phyloP scores from a whole-genome alignment of 1,140 invertebrate genomes.

The Rhagoletis zephyria region DNA sequence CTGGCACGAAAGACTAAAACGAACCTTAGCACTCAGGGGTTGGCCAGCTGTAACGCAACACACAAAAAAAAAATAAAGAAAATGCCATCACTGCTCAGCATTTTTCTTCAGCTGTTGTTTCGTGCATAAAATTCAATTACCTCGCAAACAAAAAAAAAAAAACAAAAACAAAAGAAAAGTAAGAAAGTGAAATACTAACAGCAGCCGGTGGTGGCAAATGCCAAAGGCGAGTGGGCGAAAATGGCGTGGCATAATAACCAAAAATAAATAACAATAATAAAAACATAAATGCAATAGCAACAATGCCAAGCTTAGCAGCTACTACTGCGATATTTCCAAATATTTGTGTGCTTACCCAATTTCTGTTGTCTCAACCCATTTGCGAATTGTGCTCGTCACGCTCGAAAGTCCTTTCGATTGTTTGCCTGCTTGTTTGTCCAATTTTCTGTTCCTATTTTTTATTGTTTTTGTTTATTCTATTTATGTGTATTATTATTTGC shows the following conservation, averaged over 20 bases:
- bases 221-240: neutral
- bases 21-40: neutral
- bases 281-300: slow-evolving; percentile 38
- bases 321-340: neutral
- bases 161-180: neutral
- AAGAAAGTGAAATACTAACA: neutral
- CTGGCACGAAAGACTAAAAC: neutral
- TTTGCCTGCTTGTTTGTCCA: slow-evolving; percentile 2
- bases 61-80: neutral
- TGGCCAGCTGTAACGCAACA: neutral
- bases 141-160: slow-evolving; percentile 26
- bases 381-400: slow-evolving; percentile 31
- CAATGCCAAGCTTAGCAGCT: neutral
- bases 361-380: neutral
- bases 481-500: neutral
- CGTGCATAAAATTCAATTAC: slow-evolving; percentile 51
- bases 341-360: neutral
- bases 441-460: slow-evolving; percentile 22
- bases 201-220: neutral
- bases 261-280: slow-evolving; percentile 46
- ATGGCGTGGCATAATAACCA: slow-evolving; percentile 10
- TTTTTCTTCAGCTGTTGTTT: slow-evolving; percentile 8
- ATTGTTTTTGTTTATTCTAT: slow-evolving; percentile 22
- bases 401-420: slow-evolving; percentile 39
- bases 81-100: neutral